Evolutionary conservation across 2,113 vertebrate genomes (phyloP), one percentile per base, ranked within the genome.

Genomic region (Hemicordylus capensis): DNA sequence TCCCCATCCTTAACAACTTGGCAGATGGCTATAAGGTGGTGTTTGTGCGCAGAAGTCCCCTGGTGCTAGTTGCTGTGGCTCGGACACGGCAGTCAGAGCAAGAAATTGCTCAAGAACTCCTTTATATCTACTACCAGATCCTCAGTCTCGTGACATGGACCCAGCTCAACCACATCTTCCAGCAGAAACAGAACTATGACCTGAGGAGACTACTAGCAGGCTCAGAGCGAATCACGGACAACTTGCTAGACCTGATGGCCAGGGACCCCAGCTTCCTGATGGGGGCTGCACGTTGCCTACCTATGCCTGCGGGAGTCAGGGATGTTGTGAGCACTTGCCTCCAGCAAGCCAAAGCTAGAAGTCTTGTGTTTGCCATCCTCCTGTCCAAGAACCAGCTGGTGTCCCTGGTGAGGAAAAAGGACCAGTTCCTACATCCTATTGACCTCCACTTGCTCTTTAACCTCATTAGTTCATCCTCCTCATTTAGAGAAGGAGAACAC

Each of bases 71-170:
- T 90, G 97, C 98, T 0, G 98, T 99, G 91, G 98, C 98, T 0
- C 97, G 96, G 20, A 98, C 97, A 4, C 96, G 84, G 79, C 98
- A 99, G 93, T 98, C 98, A 0, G 98, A 99, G 79, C 97, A 98
- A 86, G 98, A 99, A 93, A 96, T 99, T 10, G 96, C 97, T 12
- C 97, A 99, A 0, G 98, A 99, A 94, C 96, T 99, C 84, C 98
- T 98, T 54, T 99, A 99, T 92, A 98, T 99, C 94, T 99, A 99
- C 96, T 99, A 98, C 93, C 98, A 99, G 95, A 99, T 99, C 54
- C 96, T 99, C 87, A 99, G 99, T 93, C 96, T 99, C 82, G 97
- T 99, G 1, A 99, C 98, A 0, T 97, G 97, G 85, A 97, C 99
- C 0, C 99, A 99, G 95, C 98, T 99, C 92, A 98, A 98, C 94